These are phyloP conservation scores for human DNA, from an alignment of 2,113 vertebrate genomes.

Conservation along the genomic window GRCh38 chr12:79236501-79237000, in stretches of 20 bases:
- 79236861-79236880: background rate
- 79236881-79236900: background rate
- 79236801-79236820: background rate
- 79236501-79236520: background rate
- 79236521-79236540: background rate
- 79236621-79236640: background rate
- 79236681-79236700: background rate
- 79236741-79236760: background rate
- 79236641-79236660: background rate
- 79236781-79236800: background rate
- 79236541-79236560: background rate
- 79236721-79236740: background rate
- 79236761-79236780: background rate
- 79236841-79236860: background rate
- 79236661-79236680: background rate
- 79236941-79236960: constrained; percentile 43
- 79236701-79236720: background rate
- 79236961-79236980: background rate
- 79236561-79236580: background rate
- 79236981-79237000: constrained; percentile 28
- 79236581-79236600: background rate
- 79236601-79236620: background rate
- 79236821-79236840: background rate
- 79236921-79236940: constrained; percentile 34
- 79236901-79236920: constrained; percentile 1